These are phyloP conservation scores for Axinella damicornis DNA, from an alignment of 37 sponge, comb jelly and placozoan species.

Conservation along the genomic window DNA sequence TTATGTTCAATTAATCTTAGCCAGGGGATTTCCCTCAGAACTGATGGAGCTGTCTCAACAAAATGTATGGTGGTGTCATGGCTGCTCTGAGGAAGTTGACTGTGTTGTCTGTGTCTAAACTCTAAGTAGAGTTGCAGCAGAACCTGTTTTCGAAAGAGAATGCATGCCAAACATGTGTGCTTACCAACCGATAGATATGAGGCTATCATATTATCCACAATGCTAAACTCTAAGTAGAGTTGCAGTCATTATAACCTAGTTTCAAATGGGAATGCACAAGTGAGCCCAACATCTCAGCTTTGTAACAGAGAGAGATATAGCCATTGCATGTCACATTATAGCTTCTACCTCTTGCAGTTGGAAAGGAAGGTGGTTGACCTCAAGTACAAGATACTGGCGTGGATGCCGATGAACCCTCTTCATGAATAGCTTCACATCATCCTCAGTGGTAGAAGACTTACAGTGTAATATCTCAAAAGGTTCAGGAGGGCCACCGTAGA, in stretches of 20 bases:
- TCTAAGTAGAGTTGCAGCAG: constrained; percentile 46
- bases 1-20: constrained; percentile 77
- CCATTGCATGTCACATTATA: too few relatives aligned
- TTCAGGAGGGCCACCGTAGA: too few relatives aligned
- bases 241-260: too few relatives aligned
- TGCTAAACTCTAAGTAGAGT: too few relatives aligned
- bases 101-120: not conserved
- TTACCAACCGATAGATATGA: too few relatives aligned
- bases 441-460: constrained; percentile 30
- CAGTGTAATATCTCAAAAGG: not conserved
- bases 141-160: not conserved
- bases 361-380: constrained; percentile 72
- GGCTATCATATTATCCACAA: too few relatives aligned
- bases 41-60: constrained; percentile 81
- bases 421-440: constrained; percentile 61
- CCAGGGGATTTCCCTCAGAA: constrained; percentile 88
- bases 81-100: not conserved
- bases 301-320: too few relatives aligned
- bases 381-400: constrained; percentile 58
- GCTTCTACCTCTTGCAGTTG: constrained; percentile 32
- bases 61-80: constrained; percentile 51
- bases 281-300: too few relatives aligned
- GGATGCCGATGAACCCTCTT: constrained; percentile 25
- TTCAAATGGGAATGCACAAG: too few relatives aligned
- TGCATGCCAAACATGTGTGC: too few relatives aligned